A percentile compares a stretch with the other conserved stretches of the same genome.
Evolutionary conservation across 2,888 invertebrate genomes (phyloP).

Genomic region (Vanessa cardui): DNA sequence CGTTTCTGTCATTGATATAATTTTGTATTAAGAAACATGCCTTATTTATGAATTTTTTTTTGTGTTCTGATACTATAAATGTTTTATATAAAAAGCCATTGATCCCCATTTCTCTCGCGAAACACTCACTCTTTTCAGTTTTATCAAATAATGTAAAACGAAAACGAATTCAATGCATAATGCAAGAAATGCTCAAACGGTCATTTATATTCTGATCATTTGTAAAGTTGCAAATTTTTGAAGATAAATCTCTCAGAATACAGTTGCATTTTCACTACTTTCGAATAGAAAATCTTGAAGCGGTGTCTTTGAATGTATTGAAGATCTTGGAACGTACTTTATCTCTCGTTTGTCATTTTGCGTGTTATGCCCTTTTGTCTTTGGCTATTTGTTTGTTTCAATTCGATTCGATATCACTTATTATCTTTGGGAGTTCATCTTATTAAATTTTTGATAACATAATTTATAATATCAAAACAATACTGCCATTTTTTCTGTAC

Average conservation of each 20-base stretch:
- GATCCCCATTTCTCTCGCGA: background rate
- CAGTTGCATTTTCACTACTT: slow-evolving; percentile 10
- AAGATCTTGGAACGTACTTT: background rate
- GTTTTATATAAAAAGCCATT: background rate
- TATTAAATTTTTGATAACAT: too few relatives aligned
- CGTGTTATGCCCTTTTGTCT: too few relatives aligned
- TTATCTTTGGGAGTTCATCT: too few relatives aligned
- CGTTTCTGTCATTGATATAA: too few relatives aligned
- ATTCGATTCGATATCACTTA: too few relatives aligned
- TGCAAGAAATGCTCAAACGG: slow-evolving; percentile 13
- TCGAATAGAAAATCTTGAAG: slow-evolving; percentile 2
- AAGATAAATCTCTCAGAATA: slow-evolving; percentile 12
- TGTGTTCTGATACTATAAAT: background rate
- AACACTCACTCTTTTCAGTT: background rate
- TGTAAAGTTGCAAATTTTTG: slow-evolving; percentile 14
- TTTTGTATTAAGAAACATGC: too few relatives aligned
- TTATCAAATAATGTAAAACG: background rate
- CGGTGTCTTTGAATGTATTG: background rate
- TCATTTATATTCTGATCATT: slow-evolving; percentile 20
- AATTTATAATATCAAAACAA: too few relatives aligned
- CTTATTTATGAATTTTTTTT: too few relatives aligned
- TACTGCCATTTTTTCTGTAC: too few relatives aligned
- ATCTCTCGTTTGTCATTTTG: background rate
- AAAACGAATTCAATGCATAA: slow-evolving; percentile 17
- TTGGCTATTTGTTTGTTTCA: too few relatives aligned